Evolutionary conservation across 1,140 invertebrate genomes (phyloP).

Genomic region (Potamilus streckersoni): DNA sequence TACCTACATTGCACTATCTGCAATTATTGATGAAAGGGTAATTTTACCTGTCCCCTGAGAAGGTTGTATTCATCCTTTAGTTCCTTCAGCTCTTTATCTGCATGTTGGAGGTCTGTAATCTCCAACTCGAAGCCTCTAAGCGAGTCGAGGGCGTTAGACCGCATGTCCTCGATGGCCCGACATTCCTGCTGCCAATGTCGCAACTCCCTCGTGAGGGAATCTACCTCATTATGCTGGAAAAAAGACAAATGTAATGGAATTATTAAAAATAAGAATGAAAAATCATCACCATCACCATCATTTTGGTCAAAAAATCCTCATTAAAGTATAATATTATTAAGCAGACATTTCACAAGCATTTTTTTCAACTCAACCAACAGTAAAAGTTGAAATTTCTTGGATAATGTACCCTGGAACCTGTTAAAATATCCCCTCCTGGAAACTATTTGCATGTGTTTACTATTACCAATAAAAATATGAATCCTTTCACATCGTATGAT

Average conservation of each 20-base stretch:
- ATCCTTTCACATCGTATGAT: too few relatives aligned
- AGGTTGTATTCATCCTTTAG: constrained; percentile 51
- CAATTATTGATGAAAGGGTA: neutral
- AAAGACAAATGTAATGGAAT: neutral
- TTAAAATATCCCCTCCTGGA: too few relatives aligned
- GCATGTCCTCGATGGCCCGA: constrained; percentile 51
- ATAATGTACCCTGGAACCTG: too few relatives aligned
- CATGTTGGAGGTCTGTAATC: constrained; percentile 44
- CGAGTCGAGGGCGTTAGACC: constrained; percentile 53
- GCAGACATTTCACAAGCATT: too few relatives aligned
- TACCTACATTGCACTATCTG: too few relatives aligned
- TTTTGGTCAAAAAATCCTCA: neutral
- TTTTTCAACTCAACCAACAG: too few relatives aligned
- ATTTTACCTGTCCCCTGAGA: constrained; percentile 49
- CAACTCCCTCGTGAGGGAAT: constrained; percentile 45
- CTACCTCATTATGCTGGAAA: constrained; percentile 50
- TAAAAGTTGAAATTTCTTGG: too few relatives aligned
- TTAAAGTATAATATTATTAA: too few relatives aligned
- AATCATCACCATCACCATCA: constrained; percentile 2
- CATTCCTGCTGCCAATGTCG: constrained; percentile 53
- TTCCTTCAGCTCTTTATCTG: constrained; percentile 47
- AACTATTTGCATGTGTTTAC: too few relatives aligned
- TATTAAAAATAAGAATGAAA: neutral
- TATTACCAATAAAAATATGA: too few relatives aligned
- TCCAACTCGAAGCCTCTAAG: constrained; percentile 54